These are phyloP conservation scores for Drosophila mauritiana DNA, from an alignment of 1,140 invertebrate genomes.

Conservation along the genomic window DNA sequence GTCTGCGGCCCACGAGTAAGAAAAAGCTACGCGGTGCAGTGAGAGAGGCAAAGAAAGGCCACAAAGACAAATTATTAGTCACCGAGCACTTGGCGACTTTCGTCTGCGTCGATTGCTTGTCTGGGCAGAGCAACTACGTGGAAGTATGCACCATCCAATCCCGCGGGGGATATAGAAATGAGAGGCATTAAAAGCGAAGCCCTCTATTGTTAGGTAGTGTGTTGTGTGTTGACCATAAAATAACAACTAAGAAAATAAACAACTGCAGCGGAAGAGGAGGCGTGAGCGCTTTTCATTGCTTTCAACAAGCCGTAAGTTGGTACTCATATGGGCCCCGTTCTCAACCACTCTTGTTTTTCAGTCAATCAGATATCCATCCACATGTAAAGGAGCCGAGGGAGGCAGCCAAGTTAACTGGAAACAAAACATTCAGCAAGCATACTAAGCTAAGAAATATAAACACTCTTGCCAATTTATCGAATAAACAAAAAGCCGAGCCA, in stretches of 20 bases:
- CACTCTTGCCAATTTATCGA: conserved; percentile 76
- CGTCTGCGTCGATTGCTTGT: conserved; percentile 19
- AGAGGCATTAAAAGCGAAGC: neutral
- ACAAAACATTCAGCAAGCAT: conserved; percentile 19
- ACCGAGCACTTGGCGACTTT: conserved; percentile 48
- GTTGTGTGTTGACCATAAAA: conserved; percentile 9
- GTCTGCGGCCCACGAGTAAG: conserved; percentile 10
- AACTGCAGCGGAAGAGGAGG: conserved; percentile 10
- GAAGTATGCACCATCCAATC: conserved; percentile 22
- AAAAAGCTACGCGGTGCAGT: conserved; percentile 22
- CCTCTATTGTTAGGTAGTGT: conserved; percentile 11
- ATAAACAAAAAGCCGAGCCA: conserved; percentile 74
- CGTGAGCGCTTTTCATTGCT: neutral
- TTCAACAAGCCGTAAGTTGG: conserved; percentile 11
- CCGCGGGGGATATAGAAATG: neutral
- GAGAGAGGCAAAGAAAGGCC: conserved; percentile 30
- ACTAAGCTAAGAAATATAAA: conserved; percentile 22
- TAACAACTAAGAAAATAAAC: conserved; percentile 37
- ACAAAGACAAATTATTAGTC: conserved; percentile 50
- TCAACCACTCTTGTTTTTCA: conserved; percentile 12
- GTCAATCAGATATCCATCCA: conserved; percentile 46
- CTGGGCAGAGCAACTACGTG: conserved; percentile 22
- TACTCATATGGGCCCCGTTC: neutral
- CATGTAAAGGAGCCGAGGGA: conserved; percentile 19
- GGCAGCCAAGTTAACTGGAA: conserved; percentile 32